These are phyloP conservation scores for Cyclura pinguis DNA, from an alignment of 2,797 vertebrate species.

Conservation along the genomic window DNA sequence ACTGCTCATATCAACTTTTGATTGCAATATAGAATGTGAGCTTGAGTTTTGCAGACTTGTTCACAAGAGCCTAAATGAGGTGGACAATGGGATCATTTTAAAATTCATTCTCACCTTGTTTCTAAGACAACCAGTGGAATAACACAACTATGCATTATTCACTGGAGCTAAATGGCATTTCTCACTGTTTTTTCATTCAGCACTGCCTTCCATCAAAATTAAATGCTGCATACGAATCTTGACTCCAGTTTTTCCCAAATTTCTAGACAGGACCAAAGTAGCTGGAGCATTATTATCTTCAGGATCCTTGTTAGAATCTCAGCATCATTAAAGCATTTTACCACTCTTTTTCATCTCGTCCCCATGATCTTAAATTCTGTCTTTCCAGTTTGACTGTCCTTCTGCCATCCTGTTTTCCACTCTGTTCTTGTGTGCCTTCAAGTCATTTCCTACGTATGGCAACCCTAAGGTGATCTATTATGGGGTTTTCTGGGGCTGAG, in stretches of 20 bases:
- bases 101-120: conserved; percentile 5
- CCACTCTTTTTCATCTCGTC: conserved; percentile 2
- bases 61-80: neutral
- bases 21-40: conserved; percentile 3
- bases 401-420: too few species aligned
- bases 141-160: neutral
- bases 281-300: neutral
- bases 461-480: too few species aligned
- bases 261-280: neutral
- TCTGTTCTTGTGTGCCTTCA: too few species aligned
- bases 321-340: conserved; percentile 14
- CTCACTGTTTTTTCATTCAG: neutral
- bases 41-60: neutral
- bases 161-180: neutral
- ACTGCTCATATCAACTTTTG: neutral
- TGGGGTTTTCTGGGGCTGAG: too few species aligned
- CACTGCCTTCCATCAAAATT: neutral
- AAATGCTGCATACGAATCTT: neutral
- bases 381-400: accelerated
- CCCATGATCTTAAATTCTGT: conserved; percentile 27
- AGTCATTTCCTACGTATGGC: too few species aligned
- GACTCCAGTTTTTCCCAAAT: neutral
- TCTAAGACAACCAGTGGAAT: conserved; percentile 2
- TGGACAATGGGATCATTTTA: neutral
- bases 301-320: neutral